Conservation (phyloP, 2,888 invertebrate species). For the Dryadula phaetusa region DNA sequence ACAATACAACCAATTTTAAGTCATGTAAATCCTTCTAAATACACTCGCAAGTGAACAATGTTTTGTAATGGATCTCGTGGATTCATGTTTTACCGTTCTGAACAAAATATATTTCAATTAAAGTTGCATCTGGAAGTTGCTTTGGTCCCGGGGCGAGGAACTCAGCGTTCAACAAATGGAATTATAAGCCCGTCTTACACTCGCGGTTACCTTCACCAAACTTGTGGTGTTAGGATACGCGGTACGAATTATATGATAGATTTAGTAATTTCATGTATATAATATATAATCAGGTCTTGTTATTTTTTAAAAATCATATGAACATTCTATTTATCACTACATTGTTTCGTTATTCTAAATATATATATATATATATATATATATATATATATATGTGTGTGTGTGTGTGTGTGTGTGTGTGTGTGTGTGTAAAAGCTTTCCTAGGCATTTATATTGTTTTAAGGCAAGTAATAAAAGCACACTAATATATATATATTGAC, state of each 20-base stretch:
- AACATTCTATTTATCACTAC: too few relatives aligned
- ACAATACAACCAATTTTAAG: background rate
- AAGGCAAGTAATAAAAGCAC: too few relatives aligned
- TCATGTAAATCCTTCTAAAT: conserved; percentile 22
- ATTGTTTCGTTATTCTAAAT: too few relatives aligned
- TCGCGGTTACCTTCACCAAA: conserved; percentile 54
- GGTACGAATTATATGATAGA: conserved; percentile 11
- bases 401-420: too few relatives aligned
- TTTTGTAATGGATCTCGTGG: conserved; percentile 30
- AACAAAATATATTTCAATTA: conserved; percentile 61
- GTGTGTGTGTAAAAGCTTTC: too few relatives aligned
- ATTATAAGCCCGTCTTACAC: conserved; percentile 63
- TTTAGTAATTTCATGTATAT: conserved; percentile 1
- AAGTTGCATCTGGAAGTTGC: conserved; percentile 54
- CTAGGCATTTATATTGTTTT: too few relatives aligned
- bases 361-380: too few relatives aligned
- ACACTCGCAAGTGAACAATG: conserved; percentile 30
- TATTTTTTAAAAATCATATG: too few relatives aligned
- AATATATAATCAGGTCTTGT: too few relatives aligned
- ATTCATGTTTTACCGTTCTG: conserved; percentile 46
- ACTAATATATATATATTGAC: too few relatives aligned
- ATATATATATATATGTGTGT: too few relatives aligned
- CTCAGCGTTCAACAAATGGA: conserved; percentile 60
- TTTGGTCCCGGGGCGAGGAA: conserved; percentile 47
- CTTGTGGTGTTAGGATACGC: conserved; percentile 49